A percentile compares a stretch with the other conserved stretches of the same genome.
These are phyloP conservation scores for Zhuqinia jingwanae DNA, from an alignment of 2,888 invertebrate genomes.

Conservation along the genomic window DNA sequence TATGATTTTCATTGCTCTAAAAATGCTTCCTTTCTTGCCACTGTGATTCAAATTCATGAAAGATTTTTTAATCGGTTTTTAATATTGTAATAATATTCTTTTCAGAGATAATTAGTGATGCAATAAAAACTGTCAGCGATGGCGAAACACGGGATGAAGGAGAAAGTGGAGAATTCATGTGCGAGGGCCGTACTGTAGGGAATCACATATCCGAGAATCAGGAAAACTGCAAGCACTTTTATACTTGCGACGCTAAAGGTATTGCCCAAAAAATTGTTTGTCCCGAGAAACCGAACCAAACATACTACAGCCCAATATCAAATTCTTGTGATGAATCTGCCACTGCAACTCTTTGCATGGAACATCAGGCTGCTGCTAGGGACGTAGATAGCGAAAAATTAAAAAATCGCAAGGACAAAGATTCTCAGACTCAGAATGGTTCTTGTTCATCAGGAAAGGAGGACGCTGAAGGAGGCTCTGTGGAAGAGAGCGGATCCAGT, in stretches of 20 bases:
- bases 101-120: constrained; percentile 48
- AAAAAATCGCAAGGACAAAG: not conserved
- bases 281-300: constrained; percentile 39
- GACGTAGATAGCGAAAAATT: not conserved
- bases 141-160: not conserved
- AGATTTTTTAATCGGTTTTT: not conserved
- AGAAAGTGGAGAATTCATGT: not conserved
- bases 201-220: constrained; percentile 26
- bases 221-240: constrained; percentile 35
- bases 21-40: not conserved
- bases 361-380: not conserved
- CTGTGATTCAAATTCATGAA: no score
- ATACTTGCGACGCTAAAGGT: constrained; percentile 28
- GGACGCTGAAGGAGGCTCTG: not conserved
- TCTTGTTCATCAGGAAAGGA: no score
- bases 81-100: not conserved
- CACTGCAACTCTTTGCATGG: constrained; percentile 26
- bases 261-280: constrained; percentile 19
- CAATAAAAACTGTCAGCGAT: constrained; percentile 31
- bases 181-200: constrained; percentile 29
- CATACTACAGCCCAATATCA: constrained; percentile 34
- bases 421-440: no score
- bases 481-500: not conserved
- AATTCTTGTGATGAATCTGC: constrained; percentile 16
- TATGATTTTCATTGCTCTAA: not conserved